phyloP scores from a whole-genome alignment of 92 coral and sea anemone genomes.

The Heteractis magnifica region DNA sequence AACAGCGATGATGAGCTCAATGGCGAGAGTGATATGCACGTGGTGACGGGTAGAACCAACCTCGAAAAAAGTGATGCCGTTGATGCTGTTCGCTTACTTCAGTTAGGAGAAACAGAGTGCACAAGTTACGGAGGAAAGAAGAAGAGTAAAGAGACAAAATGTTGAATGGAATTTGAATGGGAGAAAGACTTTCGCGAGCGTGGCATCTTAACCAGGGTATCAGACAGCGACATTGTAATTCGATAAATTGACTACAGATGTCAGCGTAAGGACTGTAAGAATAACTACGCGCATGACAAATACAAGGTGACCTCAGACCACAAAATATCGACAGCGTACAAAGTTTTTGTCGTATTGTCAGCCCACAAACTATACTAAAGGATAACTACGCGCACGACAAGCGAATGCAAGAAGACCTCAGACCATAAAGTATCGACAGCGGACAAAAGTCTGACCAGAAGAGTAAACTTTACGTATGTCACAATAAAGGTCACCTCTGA shows the following conservation, averaged over 20 bases:
- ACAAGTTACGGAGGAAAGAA: background rate
- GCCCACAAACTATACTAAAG: too few species aligned
- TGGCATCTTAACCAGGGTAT: too few species aligned
- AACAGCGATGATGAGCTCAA: background rate
- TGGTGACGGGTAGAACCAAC: background rate
- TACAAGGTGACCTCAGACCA: background rate
- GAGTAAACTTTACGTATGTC: background rate
- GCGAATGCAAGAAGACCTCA: background rate
- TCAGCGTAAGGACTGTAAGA: too few species aligned
- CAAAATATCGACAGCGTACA: too few species aligned
- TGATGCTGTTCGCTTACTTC: background rate
- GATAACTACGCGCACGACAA: background rate
- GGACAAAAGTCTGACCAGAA: background rate
- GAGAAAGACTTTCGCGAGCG: too few species aligned
- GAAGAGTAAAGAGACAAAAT: too few species aligned
- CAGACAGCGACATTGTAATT: too few species aligned
- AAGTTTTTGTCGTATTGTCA: too few species aligned
- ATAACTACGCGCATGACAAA: background rate
- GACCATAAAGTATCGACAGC: background rate
- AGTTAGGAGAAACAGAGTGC: background rate
- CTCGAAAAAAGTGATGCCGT: background rate
- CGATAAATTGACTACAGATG: too few species aligned
- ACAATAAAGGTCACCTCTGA: background rate
- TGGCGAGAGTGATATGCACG: background rate
- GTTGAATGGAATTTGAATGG: too few species aligned